Percentiles rank a stretch among this genome's conserved stretches.
Conservation (phyloP, 2,888 invertebrate genomes). For the Ichneumoninae sp. region DNA sequence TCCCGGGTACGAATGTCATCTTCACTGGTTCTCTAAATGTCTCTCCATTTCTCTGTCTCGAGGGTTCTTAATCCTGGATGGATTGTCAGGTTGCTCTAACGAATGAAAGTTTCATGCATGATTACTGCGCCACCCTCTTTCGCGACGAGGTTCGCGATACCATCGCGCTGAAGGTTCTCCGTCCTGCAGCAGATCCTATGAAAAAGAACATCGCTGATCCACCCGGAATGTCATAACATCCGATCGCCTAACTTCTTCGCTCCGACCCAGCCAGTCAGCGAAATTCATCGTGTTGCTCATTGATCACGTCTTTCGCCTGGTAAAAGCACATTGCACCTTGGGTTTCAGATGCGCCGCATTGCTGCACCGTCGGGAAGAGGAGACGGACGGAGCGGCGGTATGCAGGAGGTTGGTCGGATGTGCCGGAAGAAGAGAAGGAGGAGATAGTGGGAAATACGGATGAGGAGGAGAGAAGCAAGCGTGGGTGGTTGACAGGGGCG, state of each 20-base stretch:
- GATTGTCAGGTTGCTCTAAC: conserved; percentile 34
- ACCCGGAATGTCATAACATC: background rate
- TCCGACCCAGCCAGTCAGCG: background rate
- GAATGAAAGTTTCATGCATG: conserved; percentile 35
- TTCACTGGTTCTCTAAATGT: conserved; percentile 30
- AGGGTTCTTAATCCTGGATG: conserved; percentile 60
- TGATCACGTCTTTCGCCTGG: conserved; percentile 13
- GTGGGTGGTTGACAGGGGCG: conserved; percentile 43
- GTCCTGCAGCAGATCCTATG: background rate
- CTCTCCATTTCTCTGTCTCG: conserved; percentile 22
- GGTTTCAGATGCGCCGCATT: conserved; percentile 20
- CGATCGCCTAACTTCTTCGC: background rate
- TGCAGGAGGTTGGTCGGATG: conserved; percentile 40
- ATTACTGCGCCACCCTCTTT: conserved; percentile 36
- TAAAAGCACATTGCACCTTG: background rate
- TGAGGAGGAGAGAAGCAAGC: conserved; percentile 54
- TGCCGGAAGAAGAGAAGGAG: conserved; percentile 37
- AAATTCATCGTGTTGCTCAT: conserved; percentile 5
- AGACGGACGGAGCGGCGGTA: conserved; percentile 19
- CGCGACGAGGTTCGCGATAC: conserved; percentile 23
- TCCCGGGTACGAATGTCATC: conserved; percentile 56
- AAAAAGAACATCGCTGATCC: background rate
- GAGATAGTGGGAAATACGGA: conserved; percentile 38
- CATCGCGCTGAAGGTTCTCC: conserved; percentile 26
- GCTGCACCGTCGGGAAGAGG: conserved; percentile 30